Base-by-base conservation (phyloP, 1,140 invertebrate species). In the Trichonephila clavata region DNA sequence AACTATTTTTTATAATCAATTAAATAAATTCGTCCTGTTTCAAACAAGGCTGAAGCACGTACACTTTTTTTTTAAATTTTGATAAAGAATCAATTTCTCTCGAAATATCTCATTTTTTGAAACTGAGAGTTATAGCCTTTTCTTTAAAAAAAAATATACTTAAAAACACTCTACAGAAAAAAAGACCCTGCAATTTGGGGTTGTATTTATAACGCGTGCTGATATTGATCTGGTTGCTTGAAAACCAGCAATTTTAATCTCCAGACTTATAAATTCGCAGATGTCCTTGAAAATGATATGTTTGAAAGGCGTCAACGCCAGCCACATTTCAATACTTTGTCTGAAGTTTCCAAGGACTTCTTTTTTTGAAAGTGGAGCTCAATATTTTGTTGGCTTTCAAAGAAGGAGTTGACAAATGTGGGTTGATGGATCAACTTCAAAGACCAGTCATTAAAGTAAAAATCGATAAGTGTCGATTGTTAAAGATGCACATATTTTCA, bases 381-480 rank as follows among this genome's bases (percentile, higher is more conserved):
- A 68, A 68, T 68, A 68, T 24, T 68, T 68, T 68, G 65, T 13
- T 68, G n/a, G 65, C 65, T 68, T 68, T 68, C 24, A 68, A 68
- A 68, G 65, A 68, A 24, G 10, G n/a, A 24, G n/a, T 3, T n/a
- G n/a, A 68, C 65, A 68, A 68, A 68, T 24, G n/a, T 68, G n/a
- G n/a, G 65, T n/a, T 24, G 65, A 68, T 68, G n/a, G 65, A 68
- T 68, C 65, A 68, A 68, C 65, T 68, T 24, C 6, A 68, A 24
- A 68, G n/a, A 24, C 7, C 65, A 68, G 65, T 68, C n/a, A 68
- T 68, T 68, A 68, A n/a, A 68, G 65, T 24, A 68, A 68, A 68
- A 68, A 68, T 68, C 65, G 65, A 68, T 68, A 13, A 68, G 13
- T 68, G 65, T 68, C 65, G 65, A 13, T 68, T 68, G 65, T 24